phyloP scores from a whole-genome alignment of 2,113 vertebrate species.

The Regulus satrapa region DNA sequence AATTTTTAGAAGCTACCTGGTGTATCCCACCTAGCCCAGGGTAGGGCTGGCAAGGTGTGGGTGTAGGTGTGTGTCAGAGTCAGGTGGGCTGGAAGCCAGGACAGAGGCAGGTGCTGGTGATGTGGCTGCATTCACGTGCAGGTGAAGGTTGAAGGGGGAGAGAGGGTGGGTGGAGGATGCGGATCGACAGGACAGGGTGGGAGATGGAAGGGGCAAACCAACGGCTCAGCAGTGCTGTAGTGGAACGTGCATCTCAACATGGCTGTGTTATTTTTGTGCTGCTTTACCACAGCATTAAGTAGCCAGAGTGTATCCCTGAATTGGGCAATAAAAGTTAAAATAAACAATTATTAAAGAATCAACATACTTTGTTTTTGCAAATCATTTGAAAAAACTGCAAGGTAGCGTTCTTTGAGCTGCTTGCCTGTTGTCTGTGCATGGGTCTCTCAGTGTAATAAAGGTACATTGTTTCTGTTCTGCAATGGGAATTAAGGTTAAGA shows the following conservation, averaged over 20 bases:
- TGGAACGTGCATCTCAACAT: background rate
- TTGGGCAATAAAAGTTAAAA: constrained; percentile 45
- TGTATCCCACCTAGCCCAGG: background rate
- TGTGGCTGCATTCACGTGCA: background rate
- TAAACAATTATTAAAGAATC: constrained; percentile 38
- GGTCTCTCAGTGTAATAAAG: background rate
- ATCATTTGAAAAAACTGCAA: constrained; percentile 5
- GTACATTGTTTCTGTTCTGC: background rate
- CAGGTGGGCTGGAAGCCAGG: background rate
- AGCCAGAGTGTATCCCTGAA: constrained; percentile 51
- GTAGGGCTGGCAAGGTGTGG: background rate
- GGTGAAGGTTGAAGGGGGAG: background rate
- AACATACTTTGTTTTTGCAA: background rate
- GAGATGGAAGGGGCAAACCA: background rate
- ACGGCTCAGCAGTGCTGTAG: background rate
- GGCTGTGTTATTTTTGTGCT: constrained; percentile 33
- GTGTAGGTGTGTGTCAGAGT: background rate
- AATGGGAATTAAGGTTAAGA: background rate
- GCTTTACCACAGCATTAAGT: constrained; percentile 31
- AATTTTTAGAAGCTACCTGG: background rate
- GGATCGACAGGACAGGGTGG: background rate
- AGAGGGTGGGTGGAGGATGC: background rate
- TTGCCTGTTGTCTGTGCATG: background rate
- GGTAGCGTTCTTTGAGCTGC: background rate
- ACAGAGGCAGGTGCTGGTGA: background rate